Percentiles rank a stretch among this genome's conserved stretches.
These are phyloP conservation scores for Leptinotarsa rubiginosa DNA, from an alignment of 2,888 invertebrate species.

Conservation along the genomic window DNA sequence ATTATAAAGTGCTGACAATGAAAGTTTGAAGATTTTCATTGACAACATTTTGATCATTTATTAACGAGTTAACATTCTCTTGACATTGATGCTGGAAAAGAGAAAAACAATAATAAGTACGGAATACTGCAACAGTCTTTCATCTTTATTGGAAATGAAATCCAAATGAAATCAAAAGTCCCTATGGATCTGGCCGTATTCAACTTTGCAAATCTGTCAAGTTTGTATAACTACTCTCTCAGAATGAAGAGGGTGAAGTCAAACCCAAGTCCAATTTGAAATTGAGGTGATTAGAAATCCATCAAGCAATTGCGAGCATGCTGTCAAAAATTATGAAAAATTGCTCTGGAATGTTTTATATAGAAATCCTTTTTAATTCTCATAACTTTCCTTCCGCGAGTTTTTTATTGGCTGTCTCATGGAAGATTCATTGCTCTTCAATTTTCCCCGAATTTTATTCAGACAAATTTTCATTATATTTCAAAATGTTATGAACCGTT, in stretches of 20 bases:
- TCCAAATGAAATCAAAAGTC: slow-evolving; percentile 40
- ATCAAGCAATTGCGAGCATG: slow-evolving; percentile 60
- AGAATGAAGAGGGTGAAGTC: slow-evolving; percentile 34
- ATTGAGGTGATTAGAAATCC: slow-evolving; percentile 63
- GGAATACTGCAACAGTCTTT: too few species aligned
- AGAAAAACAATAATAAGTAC: too few species aligned
- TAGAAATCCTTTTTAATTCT: slow-evolving; percentile 21
- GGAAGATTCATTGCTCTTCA: slow-evolving; percentile 26
- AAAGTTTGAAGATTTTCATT: too few species aligned
- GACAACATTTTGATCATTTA: too few species aligned
- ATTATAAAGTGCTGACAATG: too few species aligned
- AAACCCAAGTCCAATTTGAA: slow-evolving; percentile 59
- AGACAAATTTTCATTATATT: too few species aligned
- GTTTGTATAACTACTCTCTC: slow-evolving; percentile 10
- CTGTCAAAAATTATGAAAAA: slow-evolving; percentile 61
- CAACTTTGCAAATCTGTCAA: slow-evolving; percentile 53
- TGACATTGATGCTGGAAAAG: too few species aligned
- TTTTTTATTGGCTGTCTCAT: slow-evolving; percentile 31
- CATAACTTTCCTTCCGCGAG: slow-evolving; percentile 32
- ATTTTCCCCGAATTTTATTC: background rate
- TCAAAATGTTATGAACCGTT: too few species aligned
- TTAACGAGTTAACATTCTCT: too few species aligned
- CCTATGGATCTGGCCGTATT: slow-evolving; percentile 53
- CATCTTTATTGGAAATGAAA: background rate
- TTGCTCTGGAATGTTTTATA: slow-evolving; percentile 43